A percentile compares a stretch with the other conserved stretches of the same genome.
Evolutionary conservation across 2,113 vertebrate species (phyloP).

Genomic region (Podiceps cristatus): DNA sequence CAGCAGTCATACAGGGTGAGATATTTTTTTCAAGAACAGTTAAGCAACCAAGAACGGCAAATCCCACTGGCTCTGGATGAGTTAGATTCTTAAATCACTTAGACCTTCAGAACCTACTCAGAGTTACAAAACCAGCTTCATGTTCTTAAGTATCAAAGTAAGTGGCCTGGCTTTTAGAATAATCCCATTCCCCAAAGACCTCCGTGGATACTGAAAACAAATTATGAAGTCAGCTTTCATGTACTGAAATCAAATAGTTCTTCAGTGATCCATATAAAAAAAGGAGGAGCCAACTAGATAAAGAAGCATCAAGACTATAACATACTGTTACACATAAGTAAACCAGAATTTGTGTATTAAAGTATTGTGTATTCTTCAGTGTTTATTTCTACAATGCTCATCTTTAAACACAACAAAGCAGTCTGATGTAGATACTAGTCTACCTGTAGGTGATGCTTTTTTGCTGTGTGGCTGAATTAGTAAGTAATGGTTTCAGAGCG

Average conservation of each 20-base stretch:
- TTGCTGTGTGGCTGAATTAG: not conserved
- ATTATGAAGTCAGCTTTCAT: not conserved
- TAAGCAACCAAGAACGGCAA: not conserved
- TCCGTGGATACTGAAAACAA: not conserved
- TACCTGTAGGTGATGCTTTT: not conserved
- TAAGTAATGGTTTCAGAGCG: not conserved
- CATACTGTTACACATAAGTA: not conserved
- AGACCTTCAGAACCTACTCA: not conserved
- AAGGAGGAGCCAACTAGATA: not conserved
- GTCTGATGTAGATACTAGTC: not conserved
- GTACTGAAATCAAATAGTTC: not conserved
- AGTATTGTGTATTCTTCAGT: not conserved
- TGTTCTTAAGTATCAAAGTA: not conserved
- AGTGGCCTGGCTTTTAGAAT: not conserved
- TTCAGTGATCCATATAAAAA: not conserved
- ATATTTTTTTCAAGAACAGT: not conserved
- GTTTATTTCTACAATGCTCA: not conserved
- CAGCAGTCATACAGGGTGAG: not conserved
- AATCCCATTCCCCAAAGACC: rapidly evolving
- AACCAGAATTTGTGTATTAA: not conserved
- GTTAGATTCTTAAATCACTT: not conserved
- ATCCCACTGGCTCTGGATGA: not conserved
- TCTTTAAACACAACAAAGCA: not conserved
- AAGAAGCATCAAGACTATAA: not conserved
- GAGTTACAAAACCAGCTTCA: not conserved